Evolutionary conservation across 2,113 vertebrate genomes (phyloP).

Genomic region (Accipiter virgatus): DNA sequence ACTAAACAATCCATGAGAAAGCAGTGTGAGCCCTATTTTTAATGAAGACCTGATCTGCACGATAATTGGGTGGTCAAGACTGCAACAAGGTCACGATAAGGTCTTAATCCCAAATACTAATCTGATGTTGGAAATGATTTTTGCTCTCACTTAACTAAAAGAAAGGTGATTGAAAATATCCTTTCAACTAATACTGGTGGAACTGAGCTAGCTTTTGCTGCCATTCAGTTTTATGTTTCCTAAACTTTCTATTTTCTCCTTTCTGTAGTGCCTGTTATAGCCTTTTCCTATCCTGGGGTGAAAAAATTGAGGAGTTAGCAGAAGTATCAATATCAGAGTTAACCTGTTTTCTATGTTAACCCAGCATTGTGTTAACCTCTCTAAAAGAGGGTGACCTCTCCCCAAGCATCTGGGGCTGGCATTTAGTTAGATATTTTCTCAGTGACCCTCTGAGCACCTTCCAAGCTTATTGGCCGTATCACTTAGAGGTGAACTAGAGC

Average conservation of each 20-base stretch:
- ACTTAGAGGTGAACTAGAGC: background rate
- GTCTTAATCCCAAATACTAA: background rate
- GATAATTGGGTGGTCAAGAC: background rate
- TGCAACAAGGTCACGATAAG: background rate
- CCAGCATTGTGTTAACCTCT: background rate
- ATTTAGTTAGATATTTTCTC: background rate
- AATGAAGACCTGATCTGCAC: background rate
- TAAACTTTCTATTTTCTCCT: background rate
- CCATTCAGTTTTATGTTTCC: background rate
- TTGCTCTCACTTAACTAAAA: background rate
- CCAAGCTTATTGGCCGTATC: background rate
- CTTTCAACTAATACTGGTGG: background rate
- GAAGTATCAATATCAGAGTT: background rate
- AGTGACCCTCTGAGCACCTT: background rate
- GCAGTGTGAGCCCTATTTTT: background rate
- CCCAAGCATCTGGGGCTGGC: background rate
- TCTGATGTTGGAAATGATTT: background rate
- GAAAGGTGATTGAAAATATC: background rate
- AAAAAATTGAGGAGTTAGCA: background rate
- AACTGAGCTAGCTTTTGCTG: background rate
- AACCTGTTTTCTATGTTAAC: conserved; percentile 7
- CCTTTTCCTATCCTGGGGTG: background rate
- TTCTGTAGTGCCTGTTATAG: background rate
- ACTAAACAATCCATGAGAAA: background rate
- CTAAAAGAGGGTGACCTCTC: background rate